Conservation (phyloP, 2,888 invertebrate genomes). For the Luperina nickerlii region DNA sequence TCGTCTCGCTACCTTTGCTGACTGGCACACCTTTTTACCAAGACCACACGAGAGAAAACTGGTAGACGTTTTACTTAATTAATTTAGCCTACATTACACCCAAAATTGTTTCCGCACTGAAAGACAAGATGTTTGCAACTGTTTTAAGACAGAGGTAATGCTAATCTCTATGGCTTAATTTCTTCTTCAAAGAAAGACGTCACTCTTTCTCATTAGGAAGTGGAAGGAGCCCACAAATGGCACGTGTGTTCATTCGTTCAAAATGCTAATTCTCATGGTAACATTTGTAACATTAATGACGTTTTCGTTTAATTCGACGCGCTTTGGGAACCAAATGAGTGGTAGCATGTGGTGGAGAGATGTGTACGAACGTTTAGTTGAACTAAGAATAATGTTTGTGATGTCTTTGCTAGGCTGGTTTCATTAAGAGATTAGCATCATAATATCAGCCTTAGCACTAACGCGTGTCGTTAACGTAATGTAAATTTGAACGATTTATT, state of each 20-base stretch:
- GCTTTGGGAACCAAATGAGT: constrained; percentile 58
- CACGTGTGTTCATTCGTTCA: constrained; percentile 63
- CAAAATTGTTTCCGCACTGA: constrained; percentile 5
- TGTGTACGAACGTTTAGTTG: constrained; percentile 27
- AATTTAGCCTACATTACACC: constrained; percentile 11
- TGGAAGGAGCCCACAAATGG: constrained; percentile 41
- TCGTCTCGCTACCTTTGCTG: background rate
- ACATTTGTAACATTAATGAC: constrained; percentile 61
- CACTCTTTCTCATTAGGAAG: constrained; percentile 49
- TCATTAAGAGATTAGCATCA: constrained; percentile 13
- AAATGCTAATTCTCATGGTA: constrained; percentile 60
- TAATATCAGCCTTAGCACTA: background rate
- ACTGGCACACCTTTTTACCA: background rate
- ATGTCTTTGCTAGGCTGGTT: constrained; percentile 18
- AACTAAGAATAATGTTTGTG: constrained; percentile 26
- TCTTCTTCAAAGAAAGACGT: constrained; percentile 34
- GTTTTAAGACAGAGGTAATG: constrained; percentile 27
- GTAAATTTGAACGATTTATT: background rate
- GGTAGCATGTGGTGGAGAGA: constrained; percentile 35
- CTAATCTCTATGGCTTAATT: constrained; percentile 55
- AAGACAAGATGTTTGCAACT: constrained; percentile 25
- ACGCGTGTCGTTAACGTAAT: background rate
- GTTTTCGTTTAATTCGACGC: constrained; percentile 62
- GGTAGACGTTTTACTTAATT: constrained; percentile 17
- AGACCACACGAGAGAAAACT: background rate